phyloP scores from a whole-genome alignment of 2,797 vertebrate genomes.

The Denticeps clupeoides region DNA sequence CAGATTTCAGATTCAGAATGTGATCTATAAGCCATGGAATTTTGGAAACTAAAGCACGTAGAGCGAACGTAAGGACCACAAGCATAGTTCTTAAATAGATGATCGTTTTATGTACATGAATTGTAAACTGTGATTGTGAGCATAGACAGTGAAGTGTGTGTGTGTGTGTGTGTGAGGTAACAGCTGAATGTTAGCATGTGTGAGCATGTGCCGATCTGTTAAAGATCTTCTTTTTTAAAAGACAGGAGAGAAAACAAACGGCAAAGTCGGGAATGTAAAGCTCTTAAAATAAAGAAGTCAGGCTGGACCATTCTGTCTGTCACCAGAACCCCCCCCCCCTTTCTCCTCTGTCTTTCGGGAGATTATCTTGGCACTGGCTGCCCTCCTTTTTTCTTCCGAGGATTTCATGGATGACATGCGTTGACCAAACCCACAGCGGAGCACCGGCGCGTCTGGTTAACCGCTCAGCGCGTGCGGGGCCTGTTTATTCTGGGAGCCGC shows the following conservation, averaged over 20 bases:
- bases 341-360: conserved; percentile 17
- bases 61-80: too few relatives aligned
- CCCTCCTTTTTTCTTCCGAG: conserved; percentile 36
- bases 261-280: conserved; percentile 40
- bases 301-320: conserved; percentile 47
- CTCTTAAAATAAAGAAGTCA: conserved; percentile 48
- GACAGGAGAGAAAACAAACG: conserved; percentile 23
- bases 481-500: conserved; percentile 9
- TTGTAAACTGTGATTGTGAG: too few relatives aligned
- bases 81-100: neutral
- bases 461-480: conserved; percentile 11
- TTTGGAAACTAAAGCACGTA: too few relatives aligned
- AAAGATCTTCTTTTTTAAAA: conserved; percentile 13
- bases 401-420: conserved; percentile 40
- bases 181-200: conserved; percentile 18
- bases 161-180: conserved; percentile 6
- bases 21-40: too few relatives aligned
- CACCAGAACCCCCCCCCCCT: conserved; percentile 20
- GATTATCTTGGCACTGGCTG: conserved; percentile 39
- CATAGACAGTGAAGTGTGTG: neutral
- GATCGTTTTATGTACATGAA: too few relatives aligned
- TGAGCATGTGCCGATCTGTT: conserved; percentile 13
- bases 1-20: too few relatives aligned
- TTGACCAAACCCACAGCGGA: conserved; percentile 38
- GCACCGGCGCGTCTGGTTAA: conserved; percentile 39